Percentiles rank a stretch among this genome's conserved stretches.
Evolutionary conservation across 2,888 invertebrate species (phyloP).

Genomic region (Rhingia rostrata): DNA sequence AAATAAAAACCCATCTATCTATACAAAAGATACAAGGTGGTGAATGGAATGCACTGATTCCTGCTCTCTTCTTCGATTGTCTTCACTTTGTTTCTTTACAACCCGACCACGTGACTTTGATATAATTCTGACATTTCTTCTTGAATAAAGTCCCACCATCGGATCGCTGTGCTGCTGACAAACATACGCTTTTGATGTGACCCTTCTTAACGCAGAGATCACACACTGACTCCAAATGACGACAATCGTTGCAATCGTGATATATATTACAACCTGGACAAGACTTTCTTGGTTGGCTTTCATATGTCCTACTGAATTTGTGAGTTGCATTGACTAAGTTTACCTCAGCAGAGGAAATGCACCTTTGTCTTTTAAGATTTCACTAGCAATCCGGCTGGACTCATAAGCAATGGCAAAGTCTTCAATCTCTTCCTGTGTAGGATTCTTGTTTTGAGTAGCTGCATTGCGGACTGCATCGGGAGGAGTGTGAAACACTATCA

Average conservation of each 20-base stretch:
- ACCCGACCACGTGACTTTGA: slow-evolving; percentile 1
- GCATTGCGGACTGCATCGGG: slow-evolving; percentile 50
- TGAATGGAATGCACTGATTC: too few relatives aligned
- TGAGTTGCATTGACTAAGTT: slow-evolving; percentile 1
- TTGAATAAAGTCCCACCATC: not conserved
- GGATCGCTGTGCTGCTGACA: not conserved
- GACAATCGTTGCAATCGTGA: slow-evolving; percentile 27
- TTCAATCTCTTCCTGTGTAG: slow-evolving; percentile 40
- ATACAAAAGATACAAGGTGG: too few relatives aligned
- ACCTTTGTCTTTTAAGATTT: slow-evolving; percentile 33
- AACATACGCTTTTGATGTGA: slow-evolving; percentile 26
- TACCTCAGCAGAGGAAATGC: slow-evolving; percentile 5
- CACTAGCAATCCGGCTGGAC: slow-evolving; percentile 16
- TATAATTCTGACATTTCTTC: not conserved
- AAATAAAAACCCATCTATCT: too few relatives aligned
- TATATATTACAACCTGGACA: slow-evolving; percentile 16
- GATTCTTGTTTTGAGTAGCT: slow-evolving; percentile 40
- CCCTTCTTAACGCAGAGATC: slow-evolving; percentile 20
- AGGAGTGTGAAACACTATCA: slow-evolving; percentile 57
- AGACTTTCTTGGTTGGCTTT: slow-evolving; percentile 4
- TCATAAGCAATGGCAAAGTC: slow-evolving; percentile 42
- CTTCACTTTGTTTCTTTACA: too few relatives aligned
- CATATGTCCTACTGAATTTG: not conserved
- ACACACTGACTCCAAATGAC: slow-evolving; percentile 25
- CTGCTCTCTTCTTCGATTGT: too few relatives aligned